Percentiles rank a stretch among this genome's conserved stretches.
These are phyloP conservation scores for Podarcis siculus DNA, from an alignment of 2,797 vertebrate species.

Conservation along the genomic window DNA sequence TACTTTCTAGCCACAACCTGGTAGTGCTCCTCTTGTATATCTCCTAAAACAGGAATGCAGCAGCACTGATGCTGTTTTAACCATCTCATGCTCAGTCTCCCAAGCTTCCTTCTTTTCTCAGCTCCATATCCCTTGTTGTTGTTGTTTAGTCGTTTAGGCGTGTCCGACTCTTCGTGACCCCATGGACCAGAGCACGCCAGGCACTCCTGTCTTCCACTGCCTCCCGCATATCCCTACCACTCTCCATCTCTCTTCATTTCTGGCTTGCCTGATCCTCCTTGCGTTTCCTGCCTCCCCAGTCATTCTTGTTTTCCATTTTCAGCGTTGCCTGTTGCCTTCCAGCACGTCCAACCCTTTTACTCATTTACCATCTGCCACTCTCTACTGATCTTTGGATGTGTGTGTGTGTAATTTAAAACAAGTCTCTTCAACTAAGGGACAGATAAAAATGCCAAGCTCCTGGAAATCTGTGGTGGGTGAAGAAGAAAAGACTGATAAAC, in stretches of 20 bases:
- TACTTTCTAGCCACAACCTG: not conserved
- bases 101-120: slow-evolving; percentile 33
- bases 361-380: slow-evolving; percentile 60
- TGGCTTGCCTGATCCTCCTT: not conserved
- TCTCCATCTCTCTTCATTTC: slow-evolving; percentile 17
- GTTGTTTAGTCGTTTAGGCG: too few relatives aligned
- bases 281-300: slow-evolving; percentile 2
- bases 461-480: slow-evolving; percentile 60
- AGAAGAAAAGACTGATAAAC: slow-evolving; percentile 47
- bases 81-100: not conserved
- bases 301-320: slow-evolving; percentile 35
- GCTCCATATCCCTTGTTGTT: slow-evolving; percentile 43
- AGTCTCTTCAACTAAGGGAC: slow-evolving; percentile 57
- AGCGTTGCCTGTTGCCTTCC: slow-evolving; percentile 2
- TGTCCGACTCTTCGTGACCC: too few relatives aligned
- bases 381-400: slow-evolving; percentile 39
- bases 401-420: slow-evolving; percentile 42
- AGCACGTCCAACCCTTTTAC: slow-evolving; percentile 52
- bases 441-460: slow-evolving; percentile 58
- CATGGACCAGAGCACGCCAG: too few relatives aligned
- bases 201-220: too few relatives aligned
- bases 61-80: too few relatives aligned
- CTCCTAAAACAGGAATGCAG: not conserved
- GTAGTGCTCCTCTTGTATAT: not conserved
- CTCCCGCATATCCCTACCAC: slow-evolving; percentile 49